Conservation (phyloP, 2,888 invertebrate species). For the Brenthis ino region DNA sequence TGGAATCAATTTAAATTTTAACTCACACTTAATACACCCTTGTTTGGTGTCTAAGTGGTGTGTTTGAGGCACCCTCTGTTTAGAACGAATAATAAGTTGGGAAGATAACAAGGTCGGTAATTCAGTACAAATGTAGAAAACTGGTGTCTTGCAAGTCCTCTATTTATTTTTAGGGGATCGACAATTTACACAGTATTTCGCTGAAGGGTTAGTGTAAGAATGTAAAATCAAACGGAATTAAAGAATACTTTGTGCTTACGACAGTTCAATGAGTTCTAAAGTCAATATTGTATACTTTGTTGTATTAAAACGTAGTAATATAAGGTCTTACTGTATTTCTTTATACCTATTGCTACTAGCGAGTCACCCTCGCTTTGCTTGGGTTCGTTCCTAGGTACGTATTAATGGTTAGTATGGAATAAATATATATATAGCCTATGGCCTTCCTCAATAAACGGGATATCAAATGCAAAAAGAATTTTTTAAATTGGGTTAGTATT, state of each 20-base stretch:
- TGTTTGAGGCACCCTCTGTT: slow-evolving; percentile 80
- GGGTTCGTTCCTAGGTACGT: too few species aligned
- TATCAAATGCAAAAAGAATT: too few species aligned
- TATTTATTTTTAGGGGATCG: slow-evolving; percentile 39
- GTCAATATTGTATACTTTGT: background rate
- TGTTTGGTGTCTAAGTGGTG: slow-evolving; percentile 83
- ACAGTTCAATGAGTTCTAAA: background rate
- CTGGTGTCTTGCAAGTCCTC: slow-evolving; percentile 35
- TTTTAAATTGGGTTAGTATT: too few species aligned
- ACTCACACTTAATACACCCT: slow-evolving; percentile 82
- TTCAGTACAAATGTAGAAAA: slow-evolving; percentile 45
- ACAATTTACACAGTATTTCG: slow-evolving; percentile 20
- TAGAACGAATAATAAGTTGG: slow-evolving; percentile 75
- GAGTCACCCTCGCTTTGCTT: too few species aligned
- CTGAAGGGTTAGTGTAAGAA: slow-evolving; percentile 21
- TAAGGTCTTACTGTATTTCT: background rate
- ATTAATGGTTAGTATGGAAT: too few species aligned
- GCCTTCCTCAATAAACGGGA: too few species aligned
- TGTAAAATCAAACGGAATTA: slow-evolving; percentile 19
- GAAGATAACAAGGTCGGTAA: slow-evolving; percentile 69
- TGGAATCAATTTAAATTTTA: slow-evolving; percentile 83
- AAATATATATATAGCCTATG: too few species aligned
- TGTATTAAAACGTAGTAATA: background rate
- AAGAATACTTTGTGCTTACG: background rate
- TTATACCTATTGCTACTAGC: too few species aligned